A percentile compares a stretch with the other conserved stretches of the same genome.
These are phyloP conservation scores for Trinorchestia longiramus DNA, from an alignment of 1,140 invertebrate species.

Conservation along the genomic window DNA sequence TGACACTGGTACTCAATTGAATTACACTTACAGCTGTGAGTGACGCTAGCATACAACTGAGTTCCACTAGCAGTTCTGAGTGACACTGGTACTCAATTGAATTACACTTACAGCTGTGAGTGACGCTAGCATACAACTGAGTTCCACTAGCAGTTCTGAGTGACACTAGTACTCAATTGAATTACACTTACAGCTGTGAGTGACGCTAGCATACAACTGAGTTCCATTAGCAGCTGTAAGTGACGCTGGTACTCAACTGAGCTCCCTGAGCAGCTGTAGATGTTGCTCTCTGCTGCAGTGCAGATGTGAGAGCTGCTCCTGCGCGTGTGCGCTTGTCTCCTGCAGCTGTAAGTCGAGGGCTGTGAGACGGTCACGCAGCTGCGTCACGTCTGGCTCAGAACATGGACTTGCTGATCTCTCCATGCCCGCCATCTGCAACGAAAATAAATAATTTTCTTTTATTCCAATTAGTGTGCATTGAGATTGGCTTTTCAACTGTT, in stretches of 20 bases:
- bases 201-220: background rate
- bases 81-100: background rate
- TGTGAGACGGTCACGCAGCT: constrained; percentile 18
- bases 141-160: background rate
- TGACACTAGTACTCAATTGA: background rate
- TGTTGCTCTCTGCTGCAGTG: constrained; percentile 30
- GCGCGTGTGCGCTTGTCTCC: background rate
- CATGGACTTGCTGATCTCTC: constrained; percentile 1
- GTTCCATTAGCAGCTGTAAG: background rate
- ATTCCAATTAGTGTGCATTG: too few species aligned
- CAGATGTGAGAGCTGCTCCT: constrained; percentile 32
- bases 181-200: background rate
- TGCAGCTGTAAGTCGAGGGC: constrained; percentile 23
- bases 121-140: background rate
- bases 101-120: background rate
- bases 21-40: too few species aligned
- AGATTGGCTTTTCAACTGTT: too few species aligned
- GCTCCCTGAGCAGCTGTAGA: constrained; percentile 18
- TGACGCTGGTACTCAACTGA: background rate
- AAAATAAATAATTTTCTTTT: background rate
- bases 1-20: too few species aligned
- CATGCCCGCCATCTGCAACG: background rate
- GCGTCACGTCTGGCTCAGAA: constrained; percentile 26
- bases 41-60: too few species aligned
- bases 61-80: too few species aligned